Conservation (phyloP, 1,140 invertebrate species). For the Saccostrea glomerata region DNA sequence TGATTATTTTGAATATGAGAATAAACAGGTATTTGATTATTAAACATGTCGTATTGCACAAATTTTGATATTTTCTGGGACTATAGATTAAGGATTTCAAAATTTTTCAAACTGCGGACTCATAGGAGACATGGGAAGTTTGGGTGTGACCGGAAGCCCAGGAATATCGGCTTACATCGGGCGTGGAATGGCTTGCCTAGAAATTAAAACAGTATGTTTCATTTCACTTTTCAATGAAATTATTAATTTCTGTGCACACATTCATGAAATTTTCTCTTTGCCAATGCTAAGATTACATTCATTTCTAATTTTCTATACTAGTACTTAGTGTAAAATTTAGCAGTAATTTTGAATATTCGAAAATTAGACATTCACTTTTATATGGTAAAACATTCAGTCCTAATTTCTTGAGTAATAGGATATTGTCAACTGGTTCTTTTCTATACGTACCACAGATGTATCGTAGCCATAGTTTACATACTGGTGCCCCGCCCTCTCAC, state of each 20-base stretch:
- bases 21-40: not conserved
- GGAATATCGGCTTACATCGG: not conserved
- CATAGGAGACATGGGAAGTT: slow-evolving; percentile 7
- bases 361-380: too few species aligned
- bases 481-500: slow-evolving; percentile 10
- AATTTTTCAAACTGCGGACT: not conserved
- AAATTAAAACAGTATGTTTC: not conserved
- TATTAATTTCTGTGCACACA: too few species aligned
- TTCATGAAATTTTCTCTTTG: too few species aligned
- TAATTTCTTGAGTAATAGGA: too few species aligned
- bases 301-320: too few species aligned
- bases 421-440: not conserved
- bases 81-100: not conserved
- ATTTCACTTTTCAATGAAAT: too few species aligned
- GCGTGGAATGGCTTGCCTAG: not conserved
- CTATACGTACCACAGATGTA: not conserved
- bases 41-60: slow-evolving; percentile 5
- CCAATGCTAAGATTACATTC: too few species aligned
- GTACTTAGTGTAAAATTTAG: too few species aligned
- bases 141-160: slow-evolving; percentile 19
- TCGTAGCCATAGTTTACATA: slow-evolving; percentile 43
- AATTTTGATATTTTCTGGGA: slow-evolving; percentile 1
- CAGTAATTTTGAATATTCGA: too few species aligned
- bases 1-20: not conserved
- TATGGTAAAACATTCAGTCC: too few species aligned